A percentile compares a stretch with the other conserved stretches of the same genome.
phyloP scores from a whole-genome alignment of 1,140 invertebrate genomes.

The Cydia splendana region DNA sequence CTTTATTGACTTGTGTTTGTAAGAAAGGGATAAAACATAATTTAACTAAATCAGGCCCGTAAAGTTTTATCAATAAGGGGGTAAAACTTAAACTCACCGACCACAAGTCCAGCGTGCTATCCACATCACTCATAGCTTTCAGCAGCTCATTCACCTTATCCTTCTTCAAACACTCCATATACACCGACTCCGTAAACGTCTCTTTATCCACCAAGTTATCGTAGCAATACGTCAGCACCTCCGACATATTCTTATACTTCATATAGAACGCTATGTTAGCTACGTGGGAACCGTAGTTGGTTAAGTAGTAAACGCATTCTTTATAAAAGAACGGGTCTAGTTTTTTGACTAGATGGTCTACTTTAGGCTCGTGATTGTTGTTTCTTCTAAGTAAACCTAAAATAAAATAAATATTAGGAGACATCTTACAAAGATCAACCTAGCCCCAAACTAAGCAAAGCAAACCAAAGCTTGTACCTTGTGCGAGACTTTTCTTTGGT shows the following conservation, averaged over 20 bases:
- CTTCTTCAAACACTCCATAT: constrained; percentile 83
- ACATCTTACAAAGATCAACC: too few relatives aligned
- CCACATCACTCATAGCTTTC: constrained; percentile 81
- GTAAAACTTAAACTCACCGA: constrained; percentile 76
- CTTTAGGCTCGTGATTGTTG: constrained; percentile 63
- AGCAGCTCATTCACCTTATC: constrained; percentile 83
- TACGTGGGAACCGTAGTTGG: constrained; percentile 84
- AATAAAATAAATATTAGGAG: too few relatives aligned
- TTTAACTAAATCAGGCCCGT: too few relatives aligned
- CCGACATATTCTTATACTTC: constrained; percentile 81
- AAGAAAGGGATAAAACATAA: too few relatives aligned
- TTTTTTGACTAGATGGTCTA: constrained; percentile 60
- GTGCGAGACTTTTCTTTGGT: constrained; percentile 56
- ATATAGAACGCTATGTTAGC: constrained; percentile 87
- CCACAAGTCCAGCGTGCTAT: constrained; percentile 83
- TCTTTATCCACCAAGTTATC: constrained; percentile 84
- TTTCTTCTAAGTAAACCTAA: constrained; percentile 44
- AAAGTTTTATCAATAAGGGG: too few relatives aligned
- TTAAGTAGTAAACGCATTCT: constrained; percentile 87
- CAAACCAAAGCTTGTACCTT: constrained; percentile 37
- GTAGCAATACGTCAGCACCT: constrained; percentile 83
- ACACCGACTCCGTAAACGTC: constrained; percentile 85
- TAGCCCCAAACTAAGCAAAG: too few relatives aligned
- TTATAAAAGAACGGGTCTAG: constrained; percentile 83
- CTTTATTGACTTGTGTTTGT: too few relatives aligned